These are phyloP conservation scores for Brenthis ino DNA, from an alignment of 2,888 invertebrate genomes.

Conservation along the genomic window DNA sequence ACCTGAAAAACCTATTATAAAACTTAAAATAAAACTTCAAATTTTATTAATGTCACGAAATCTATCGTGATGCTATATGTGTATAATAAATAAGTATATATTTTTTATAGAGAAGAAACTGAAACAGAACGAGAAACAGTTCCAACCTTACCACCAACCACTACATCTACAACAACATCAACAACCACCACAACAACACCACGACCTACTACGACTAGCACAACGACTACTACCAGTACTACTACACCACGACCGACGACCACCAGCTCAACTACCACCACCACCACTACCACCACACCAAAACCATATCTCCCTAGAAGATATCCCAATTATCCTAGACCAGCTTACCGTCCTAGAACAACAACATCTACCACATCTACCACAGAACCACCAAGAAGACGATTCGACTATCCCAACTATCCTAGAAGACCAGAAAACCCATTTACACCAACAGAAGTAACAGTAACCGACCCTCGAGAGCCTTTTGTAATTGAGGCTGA, in stretches of 20 bases:
- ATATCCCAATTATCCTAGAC: constrained; percentile 44
- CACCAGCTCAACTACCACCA: constrained; percentile 45
- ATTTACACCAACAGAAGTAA: constrained; percentile 44
- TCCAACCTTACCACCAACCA: constrained; percentile 27
- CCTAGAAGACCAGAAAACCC: constrained; percentile 42
- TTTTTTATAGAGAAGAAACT: constrained; percentile 25
- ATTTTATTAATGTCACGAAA: no score
- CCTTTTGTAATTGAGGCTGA: constrained; percentile 49
- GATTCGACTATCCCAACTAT: constrained; percentile 40
- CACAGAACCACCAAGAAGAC: constrained; percentile 41
- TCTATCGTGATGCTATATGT: neutral
- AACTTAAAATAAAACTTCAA: no score
- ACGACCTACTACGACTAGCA: constrained; percentile 40
- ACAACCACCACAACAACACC: constrained; percentile 34
- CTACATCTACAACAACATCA: constrained; percentile 34
- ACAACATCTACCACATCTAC: constrained; percentile 31
- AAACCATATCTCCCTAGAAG: constrained; percentile 40
- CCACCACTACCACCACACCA: constrained; percentile 44
- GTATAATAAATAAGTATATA: neutral
- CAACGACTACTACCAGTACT: constrained; percentile 41
- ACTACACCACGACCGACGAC: constrained; percentile 41
- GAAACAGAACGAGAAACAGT: constrained; percentile 22
- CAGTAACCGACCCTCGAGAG: constrained; percentile 45
- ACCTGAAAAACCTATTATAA: no score
- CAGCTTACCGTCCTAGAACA: constrained; percentile 37